phyloP scores from a whole-genome alignment of 2,888 invertebrate genomes.

The Chymomyza fuscimana region DNA sequence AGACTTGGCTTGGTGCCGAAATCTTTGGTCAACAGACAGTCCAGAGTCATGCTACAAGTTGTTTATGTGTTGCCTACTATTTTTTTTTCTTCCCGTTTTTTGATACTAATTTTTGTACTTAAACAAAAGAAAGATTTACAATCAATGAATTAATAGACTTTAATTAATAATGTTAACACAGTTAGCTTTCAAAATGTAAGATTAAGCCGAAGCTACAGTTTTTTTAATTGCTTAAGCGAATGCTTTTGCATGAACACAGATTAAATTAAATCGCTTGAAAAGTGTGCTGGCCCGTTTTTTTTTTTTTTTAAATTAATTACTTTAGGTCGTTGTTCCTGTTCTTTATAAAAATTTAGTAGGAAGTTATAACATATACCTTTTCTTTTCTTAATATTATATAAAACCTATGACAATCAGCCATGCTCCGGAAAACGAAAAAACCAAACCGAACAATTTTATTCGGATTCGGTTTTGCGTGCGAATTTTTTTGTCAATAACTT shows the following conservation, averaged over 20 bases:
- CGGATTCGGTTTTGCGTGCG: too few relatives aligned
- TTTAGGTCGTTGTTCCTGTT: too few relatives aligned
- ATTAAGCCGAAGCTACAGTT: neutral
- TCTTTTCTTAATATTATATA: too few relatives aligned
- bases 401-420: too few relatives aligned
- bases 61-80: neutral
- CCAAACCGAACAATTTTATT: too few relatives aligned
- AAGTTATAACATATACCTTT: too few relatives aligned
- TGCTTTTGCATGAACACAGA: neutral
- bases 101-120: slow-evolving; percentile 5
- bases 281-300: neutral
- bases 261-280: neutral
- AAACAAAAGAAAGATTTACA: slow-evolving; percentile 39
- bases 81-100: slow-evolving; percentile 6
- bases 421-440: too few relatives aligned
- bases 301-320: too few relatives aligned
- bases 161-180: slow-evolving; percentile 37
- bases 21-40: slow-evolving; percentile 23
- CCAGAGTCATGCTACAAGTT: slow-evolving; percentile 35
- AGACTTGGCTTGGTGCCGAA: slow-evolving; percentile 24
- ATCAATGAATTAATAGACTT: slow-evolving; percentile 51
- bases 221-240: neutral
- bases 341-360: too few relatives aligned
- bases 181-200: neutral
- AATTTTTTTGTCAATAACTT: too few relatives aligned